Evolutionary conservation across 2,888 invertebrate species (phyloP).

Genomic region (Lathronympha strigana): DNA sequence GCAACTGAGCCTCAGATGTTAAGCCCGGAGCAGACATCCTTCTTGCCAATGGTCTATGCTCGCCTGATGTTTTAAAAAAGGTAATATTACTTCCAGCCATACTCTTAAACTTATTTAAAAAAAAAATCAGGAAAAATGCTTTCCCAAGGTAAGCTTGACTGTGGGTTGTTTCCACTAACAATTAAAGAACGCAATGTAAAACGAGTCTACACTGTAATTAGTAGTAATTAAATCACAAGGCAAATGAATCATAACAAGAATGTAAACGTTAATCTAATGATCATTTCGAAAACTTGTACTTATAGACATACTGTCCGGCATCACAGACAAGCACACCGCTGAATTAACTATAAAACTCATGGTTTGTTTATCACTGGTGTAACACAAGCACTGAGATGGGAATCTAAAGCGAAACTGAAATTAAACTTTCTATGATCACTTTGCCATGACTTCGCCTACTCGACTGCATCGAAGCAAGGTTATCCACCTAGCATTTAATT

Average conservation of each 20-base stretch:
- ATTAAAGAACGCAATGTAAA: slow-evolving; percentile 3
- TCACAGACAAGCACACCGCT: slow-evolving; percentile 67
- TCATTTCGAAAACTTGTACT: background rate
- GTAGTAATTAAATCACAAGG: slow-evolving; percentile 21
- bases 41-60: slow-evolving; percentile 59
- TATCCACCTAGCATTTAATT: slow-evolving; percentile 63
- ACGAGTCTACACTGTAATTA: slow-evolving; percentile 21
- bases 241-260: slow-evolving; percentile 28
- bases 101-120: background rate
- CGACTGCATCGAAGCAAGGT: slow-evolving; percentile 57
- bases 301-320: slow-evolving; percentile 66
- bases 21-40: slow-evolving; percentile 84
- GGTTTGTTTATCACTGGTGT: slow-evolving; percentile 43
- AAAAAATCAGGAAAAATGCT: background rate
- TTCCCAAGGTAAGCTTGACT: background rate
- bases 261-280: slow-evolving; percentile 21
- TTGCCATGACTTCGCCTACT: slow-evolving; percentile 49
- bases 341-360: slow-evolving; percentile 64
- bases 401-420: slow-evolving; percentile 52
- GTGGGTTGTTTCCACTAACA: slow-evolving; percentile 12
- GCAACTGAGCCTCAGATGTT: slow-evolving; percentile 89
- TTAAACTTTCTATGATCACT: slow-evolving; percentile 56
- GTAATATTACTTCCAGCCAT: background rate
- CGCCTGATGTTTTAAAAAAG: slow-evolving; percentile 52
- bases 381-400: slow-evolving; percentile 41